Base-by-base conservation (phyloP, 2,113 vertebrate genomes). In the Clinocottus analis region DNA sequence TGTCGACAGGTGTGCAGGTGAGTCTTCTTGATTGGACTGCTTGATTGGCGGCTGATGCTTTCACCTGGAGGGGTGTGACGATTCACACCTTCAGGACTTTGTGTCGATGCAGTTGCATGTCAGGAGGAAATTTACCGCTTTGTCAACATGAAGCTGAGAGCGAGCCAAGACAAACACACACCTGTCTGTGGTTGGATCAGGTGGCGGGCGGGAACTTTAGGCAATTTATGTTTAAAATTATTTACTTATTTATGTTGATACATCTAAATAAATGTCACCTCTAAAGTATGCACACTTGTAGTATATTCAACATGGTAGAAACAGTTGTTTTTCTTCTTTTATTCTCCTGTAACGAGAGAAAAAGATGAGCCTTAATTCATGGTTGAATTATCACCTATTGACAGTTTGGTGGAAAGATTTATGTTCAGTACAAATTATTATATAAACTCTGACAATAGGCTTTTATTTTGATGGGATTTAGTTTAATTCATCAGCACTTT, bases 1-100 rank as follows among this genome's bases (percentile, higher is more conserved):
- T 83, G 75, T 77, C 55, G 7, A 0, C 1, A 84, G 60, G 65
- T 82, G 77, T 11, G 31, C 65, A 55, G 79, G 25, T 17, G 43
- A n/a, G n/a, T n/a, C n/a, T n/a, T n/a, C n/a, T n/a, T n/a, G n/a
- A n/a, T n/a, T n/a, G n/a, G n/a, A n/a, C 56, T 4, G 47, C 19
- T 41, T 70, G 53, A 61, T 19, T 69, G 35, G 21, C 51, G 58
- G 43, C 51, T 70, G 45, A 45, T 58, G 4, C 27, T 59, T 63
- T 66, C 2, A 69, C 35, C 45, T 31, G 41, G 2, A 2, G 17
- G 56, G 56, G 62, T 4, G 17, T 55, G 55, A 37, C 49, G 1
- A 14, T 5, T 25, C 3, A 53, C 25, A 33, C 19, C 45, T 37
- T 45, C 35, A 3, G 43, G 45, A 59, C 5, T 23, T 62, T 47